A percentile compares a stretch with the other conserved stretches of the same genome.
Conservation (phyloP, 1,140 invertebrate species). For the Zaprionus lachaisei region DNA sequence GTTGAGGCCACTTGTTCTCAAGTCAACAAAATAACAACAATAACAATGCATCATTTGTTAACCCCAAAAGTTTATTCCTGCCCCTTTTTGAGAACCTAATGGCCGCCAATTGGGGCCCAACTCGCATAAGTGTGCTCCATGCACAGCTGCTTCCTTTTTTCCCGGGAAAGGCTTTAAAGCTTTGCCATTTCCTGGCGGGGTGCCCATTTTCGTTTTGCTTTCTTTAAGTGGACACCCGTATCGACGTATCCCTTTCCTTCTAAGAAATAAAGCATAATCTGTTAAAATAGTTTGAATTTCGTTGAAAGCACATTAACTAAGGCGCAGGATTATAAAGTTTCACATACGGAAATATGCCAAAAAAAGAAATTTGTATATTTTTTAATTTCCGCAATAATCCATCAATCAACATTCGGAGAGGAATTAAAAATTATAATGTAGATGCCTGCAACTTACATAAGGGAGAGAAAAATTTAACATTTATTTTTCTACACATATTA, state of each 20-base stretch:
- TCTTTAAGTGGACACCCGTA: background rate
- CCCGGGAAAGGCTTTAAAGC: background rate
- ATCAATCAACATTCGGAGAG: no score
- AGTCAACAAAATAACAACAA: slow-evolving; percentile 23
- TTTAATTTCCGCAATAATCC: background rate
- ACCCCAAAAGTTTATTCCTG: slow-evolving; percentile 26
- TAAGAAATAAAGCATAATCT: background rate
- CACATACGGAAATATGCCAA: no score
- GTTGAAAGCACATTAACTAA: no score
- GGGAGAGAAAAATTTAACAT: no score
- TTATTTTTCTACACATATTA: no score
- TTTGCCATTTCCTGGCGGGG: background rate
- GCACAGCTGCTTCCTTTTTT: slow-evolving; percentile 26
- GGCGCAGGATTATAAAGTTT: background rate
- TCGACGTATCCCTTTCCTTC: background rate
- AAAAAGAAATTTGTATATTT: background rate
- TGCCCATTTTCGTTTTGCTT: background rate
- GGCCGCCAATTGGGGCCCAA: slow-evolving; percentile 14
- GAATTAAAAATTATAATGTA: no score
- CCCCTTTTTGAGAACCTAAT: slow-evolving; percentile 16
- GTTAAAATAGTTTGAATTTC: background rate
- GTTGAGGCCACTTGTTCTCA: slow-evolving; percentile 4
- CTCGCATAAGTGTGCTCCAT: background rate
- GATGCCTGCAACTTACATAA: no score
- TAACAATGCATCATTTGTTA: slow-evolving; percentile 45